These are phyloP conservation scores for Volucella zonaria DNA, from an alignment of 2,888 invertebrate genomes.

Conservation along the genomic window DNA sequence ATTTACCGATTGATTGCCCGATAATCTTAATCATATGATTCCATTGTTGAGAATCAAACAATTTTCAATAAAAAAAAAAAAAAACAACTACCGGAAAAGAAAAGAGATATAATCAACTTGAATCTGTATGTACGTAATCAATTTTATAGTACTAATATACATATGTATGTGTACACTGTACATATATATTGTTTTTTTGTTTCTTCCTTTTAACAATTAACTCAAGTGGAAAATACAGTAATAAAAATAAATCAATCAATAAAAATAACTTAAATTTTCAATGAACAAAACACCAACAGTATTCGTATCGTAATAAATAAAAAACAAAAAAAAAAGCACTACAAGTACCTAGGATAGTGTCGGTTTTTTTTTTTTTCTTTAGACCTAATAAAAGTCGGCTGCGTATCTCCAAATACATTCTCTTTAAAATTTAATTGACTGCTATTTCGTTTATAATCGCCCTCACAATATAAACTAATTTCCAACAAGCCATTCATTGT, in stretches of 20 bases:
- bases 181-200: no score
- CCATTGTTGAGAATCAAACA: no score
- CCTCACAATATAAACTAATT: slow-evolving; percentile 30
- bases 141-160: no score
- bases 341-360: not conserved
- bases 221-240: not conserved
- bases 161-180: no score
- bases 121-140: no score
- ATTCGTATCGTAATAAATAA: not conserved
- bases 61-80: no score
- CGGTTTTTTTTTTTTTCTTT: not conserved
- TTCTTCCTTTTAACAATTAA: not conserved
- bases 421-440: slow-evolving; percentile 37
- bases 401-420: slow-evolving; percentile 26
- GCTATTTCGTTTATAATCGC: slow-evolving; percentile 39
- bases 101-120: no score
- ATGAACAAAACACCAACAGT: slow-evolving; percentile 22
- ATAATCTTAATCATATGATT: no score
- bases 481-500: slow-evolving; percentile 36
- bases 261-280: slow-evolving; percentile 15
- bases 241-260: slow-evolving; percentile 1
- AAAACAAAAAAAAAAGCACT: not conserved
- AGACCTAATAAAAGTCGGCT: slow-evolving; percentile 13
- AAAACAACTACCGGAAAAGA: no score
- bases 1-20: no score